Evolutionary conservation across 2,797 vertebrate genomes (phyloP).

Genomic region (Hoplostethus mediterraneus): DNA sequence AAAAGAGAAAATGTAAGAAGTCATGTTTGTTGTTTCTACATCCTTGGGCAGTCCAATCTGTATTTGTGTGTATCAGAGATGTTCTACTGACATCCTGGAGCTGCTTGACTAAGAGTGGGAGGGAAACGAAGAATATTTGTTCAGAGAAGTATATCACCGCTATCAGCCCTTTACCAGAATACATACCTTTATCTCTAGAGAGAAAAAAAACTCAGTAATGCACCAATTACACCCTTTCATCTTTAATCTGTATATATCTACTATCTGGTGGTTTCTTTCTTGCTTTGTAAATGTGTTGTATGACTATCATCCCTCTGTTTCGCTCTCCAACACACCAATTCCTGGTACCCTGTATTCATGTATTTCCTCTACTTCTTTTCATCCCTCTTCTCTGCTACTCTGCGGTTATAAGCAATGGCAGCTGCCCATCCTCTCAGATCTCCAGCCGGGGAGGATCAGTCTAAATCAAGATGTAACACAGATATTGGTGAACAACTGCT

Average conservation of each 20-base stretch:
- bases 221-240: slow-evolving; percentile 18
- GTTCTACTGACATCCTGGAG: not conserved
- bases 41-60: not conserved
- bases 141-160: slow-evolving; percentile 7
- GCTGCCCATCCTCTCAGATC: not conserved
- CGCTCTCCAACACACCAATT: not conserved
- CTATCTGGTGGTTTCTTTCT: not conserved
- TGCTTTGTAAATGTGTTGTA: not conserved
- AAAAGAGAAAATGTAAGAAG: not conserved
- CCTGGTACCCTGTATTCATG: too few relatives aligned
- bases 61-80: not conserved
- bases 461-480: not conserved
- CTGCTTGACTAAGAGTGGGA: not conserved
- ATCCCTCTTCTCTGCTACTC: too few relatives aligned
- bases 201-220: not conserved
- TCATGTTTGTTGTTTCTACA: not conserved
- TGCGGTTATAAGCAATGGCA: too few relatives aligned
- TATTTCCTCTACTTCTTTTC: not conserved
- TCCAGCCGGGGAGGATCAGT: not conserved
- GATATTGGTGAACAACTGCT: not conserved
- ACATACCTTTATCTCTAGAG: not conserved
- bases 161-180: not conserved
- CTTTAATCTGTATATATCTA: slow-evolving; percentile 52
- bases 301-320: slow-evolving; percentile 5
- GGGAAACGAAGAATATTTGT: not conserved